A percentile compares a stretch with the other conserved stretches of the same genome.
Conservation (phyloP, 2,113 vertebrate species). For the Lathamus discolor region DNA sequence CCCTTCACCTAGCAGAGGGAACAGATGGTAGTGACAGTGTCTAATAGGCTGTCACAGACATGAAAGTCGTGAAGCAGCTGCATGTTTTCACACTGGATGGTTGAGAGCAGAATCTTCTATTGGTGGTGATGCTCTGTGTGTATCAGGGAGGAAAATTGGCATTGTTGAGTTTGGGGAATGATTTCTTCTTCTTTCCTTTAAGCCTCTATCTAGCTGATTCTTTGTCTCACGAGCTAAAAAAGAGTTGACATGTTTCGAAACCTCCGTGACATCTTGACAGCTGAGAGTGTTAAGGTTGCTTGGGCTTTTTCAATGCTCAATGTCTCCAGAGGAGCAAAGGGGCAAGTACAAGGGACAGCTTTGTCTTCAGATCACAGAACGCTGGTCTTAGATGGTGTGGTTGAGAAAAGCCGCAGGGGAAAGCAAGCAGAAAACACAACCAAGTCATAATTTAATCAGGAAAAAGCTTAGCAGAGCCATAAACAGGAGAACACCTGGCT, state of each 20-base stretch:
- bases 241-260: not conserved
- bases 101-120: not conserved
- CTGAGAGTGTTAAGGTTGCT: not conserved
- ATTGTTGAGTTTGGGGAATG: not conserved
- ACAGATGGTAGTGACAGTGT: not conserved
- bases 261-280: not conserved
- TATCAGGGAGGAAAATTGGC: not conserved
- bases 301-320: accelerated
- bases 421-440: not conserved
- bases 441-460: not conserved
- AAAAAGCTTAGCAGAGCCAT: not conserved
- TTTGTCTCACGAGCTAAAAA: not conserved
- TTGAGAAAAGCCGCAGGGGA: not conserved
- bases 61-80: not conserved
- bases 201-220: not conserved
- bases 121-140: accelerated
- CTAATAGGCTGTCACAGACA: not conserved
- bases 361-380: not conserved
- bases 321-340: not conserved
- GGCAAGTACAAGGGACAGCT: not conserved
- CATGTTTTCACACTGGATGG: not conserved
- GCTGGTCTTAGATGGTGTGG: not conserved
- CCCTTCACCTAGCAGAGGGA: not conserved
- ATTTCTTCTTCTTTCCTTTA: not conserved
- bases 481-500: not conserved